phyloP scores from a whole-genome alignment of 2,888 invertebrate genomes.

The Willowsia nigromaculata region DNA sequence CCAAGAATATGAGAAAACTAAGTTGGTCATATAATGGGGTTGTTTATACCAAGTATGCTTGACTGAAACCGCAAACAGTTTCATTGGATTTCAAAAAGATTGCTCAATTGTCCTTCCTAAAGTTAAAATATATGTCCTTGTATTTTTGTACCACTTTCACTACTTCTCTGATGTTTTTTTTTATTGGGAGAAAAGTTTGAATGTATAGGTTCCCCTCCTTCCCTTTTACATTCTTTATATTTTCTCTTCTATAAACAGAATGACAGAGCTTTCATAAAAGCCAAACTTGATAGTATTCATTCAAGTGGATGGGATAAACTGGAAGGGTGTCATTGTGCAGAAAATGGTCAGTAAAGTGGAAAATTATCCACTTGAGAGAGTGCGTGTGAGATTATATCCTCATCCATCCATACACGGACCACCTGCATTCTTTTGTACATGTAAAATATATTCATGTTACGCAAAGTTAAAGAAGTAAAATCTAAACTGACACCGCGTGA shows the following conservation, averaged over 20 bases:
- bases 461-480: not conserved
- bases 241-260: not conserved
- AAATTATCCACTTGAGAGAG: slow-evolving; percentile 4
- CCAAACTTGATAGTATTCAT: not conserved
- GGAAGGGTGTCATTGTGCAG: not conserved
- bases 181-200: not conserved
- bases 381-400: not conserved
- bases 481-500: not conserved
- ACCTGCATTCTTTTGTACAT: not conserved
- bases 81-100: not conserved
- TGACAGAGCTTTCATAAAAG: not conserved
- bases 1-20: not conserved
- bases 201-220: not conserved
- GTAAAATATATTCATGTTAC: not conserved
- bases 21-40: not conserved
- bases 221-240: not conserved
- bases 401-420: not conserved
- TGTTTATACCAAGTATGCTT: too few relatives aligned
- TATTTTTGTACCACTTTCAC: not conserved
- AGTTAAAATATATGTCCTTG: not conserved
- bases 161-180: not conserved
- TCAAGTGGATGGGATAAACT: not conserved
- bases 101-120: not conserved
- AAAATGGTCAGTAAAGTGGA: not conserved
- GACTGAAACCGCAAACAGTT: not conserved